Evolutionary conservation across 2,797 vertebrate species (phyloP).

Genomic region (Siniperca obscura): DNA sequence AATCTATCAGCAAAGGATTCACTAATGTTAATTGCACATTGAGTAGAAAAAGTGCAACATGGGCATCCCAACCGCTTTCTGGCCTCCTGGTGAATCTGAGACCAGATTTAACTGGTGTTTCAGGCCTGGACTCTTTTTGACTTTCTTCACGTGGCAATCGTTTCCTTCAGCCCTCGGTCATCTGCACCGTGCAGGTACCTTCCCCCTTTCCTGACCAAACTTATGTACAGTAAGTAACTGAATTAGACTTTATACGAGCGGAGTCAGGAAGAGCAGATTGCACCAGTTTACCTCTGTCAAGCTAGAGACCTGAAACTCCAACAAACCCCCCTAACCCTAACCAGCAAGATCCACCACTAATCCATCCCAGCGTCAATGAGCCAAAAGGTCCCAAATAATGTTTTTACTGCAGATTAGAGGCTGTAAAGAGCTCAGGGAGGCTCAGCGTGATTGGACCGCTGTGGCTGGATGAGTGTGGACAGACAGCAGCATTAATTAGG

Average conservation of each 20-base stretch:
- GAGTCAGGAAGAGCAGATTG: background rate
- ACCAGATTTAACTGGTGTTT: background rate
- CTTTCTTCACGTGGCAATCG: too few species aligned
- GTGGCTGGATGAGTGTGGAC: conserved; percentile 4
- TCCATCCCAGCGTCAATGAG: conserved; percentile 4
- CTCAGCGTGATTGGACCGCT: conserved; percentile 29
- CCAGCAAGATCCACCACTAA: conserved; percentile 15
- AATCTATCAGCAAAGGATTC: too few species aligned
- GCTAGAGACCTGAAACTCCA: background rate
- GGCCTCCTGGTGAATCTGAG: background rate
- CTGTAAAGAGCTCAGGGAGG: conserved; percentile 43
- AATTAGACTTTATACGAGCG: background rate
- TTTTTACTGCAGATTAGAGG: conserved; percentile 46
- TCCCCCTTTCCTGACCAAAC: background rate
- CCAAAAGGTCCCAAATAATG: conserved; percentile 42
- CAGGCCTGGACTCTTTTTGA: background rate
- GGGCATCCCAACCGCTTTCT: too few species aligned
- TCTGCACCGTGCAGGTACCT: background rate
- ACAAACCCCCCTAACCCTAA: too few species aligned
- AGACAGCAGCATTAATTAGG: conserved; percentile 24
- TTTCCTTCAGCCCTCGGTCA: too few species aligned
- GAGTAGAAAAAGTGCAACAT: background rate
- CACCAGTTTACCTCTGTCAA: background rate
- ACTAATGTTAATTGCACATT: background rate
- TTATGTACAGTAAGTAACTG: background rate